Evolutionary conservation across 2,113 vertebrate genomes (phyloP).

Genomic region (Orycteropus afer): DNA sequence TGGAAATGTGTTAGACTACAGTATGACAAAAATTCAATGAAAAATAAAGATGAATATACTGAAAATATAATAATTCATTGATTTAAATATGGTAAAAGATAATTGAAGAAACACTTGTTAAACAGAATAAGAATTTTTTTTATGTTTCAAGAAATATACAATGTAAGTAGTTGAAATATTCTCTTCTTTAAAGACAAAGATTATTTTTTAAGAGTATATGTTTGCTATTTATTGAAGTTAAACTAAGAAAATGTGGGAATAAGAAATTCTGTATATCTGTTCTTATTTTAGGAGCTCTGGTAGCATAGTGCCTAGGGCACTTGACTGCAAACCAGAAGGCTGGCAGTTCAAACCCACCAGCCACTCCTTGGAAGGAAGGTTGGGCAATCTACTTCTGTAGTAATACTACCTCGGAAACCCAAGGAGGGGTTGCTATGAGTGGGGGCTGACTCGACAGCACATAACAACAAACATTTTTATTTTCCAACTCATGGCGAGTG

Average conservation of each 20-base stretch:
- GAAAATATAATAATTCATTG: slow-evolving; percentile 12
- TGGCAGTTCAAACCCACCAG: too few relatives aligned
- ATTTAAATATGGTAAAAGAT: background rate
- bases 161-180: background rate
- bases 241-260: background rate
- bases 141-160: background rate
- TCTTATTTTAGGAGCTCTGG: background rate
- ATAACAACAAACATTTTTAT: too few relatives aligned
- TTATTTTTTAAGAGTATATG: background rate
- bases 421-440: too few relatives aligned
- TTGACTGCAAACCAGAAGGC: too few relatives aligned
- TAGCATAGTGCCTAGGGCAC: too few relatives aligned
- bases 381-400: too few relatives aligned
- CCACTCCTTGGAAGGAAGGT: too few relatives aligned
- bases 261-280: background rate
- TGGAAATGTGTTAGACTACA: slow-evolving; percentile 4
- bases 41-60: background rate
- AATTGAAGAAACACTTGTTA: background rate
- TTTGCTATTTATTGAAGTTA: background rate
- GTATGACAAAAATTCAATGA: background rate
- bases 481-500: too few relatives aligned
- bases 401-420: too few relatives aligned
- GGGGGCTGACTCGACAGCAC: too few relatives aligned
- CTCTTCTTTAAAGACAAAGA: background rate
- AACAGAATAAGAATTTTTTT: background rate